Base-by-base conservation (phyloP, 2,888 invertebrate species). In the Alentia gelatinosa region DNA sequence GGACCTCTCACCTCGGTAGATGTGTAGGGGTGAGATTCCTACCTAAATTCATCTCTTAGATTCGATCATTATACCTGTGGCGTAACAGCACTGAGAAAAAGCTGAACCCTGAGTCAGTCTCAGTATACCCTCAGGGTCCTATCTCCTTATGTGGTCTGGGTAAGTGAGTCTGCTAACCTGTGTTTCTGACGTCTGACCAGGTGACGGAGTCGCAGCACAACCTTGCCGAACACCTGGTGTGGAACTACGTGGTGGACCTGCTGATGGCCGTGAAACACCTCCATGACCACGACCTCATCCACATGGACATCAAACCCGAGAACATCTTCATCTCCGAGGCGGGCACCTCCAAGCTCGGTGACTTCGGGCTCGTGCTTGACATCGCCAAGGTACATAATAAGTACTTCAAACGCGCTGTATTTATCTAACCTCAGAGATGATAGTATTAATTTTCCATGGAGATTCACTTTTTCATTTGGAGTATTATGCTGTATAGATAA, bases 301-400 rank as follows among this genome's bases (percentile, higher is more conserved):
- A 98, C 95, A 96, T 98, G 95, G 98, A 98, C 96, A 97, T 98
- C 56, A 98, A 98, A 95, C 97, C 98, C 79, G 98, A 97, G 89
- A 98, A 98, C 95, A 97, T 98, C 89, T 97, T 98, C 94, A 97
- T 98, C 91, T 97, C 97, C 7, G 96, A 97, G 91, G 97, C 97
- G 94, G 97, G 97, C 37, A 94, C 96, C 26, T 98, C 97, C 95
- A 98, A 98, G 95, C 96, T 98, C 1, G 97, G 97, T 63, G 98
- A 98, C 96, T 98, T 98, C 95, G 98, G 98, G 19, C 96, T 98
- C 23, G 97, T 98, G 23, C 96, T 97, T 37, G 97, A 98, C 95
- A 94, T 97, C 42, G 97, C 97, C 90, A 96, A 96, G 95, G 95
- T 95, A 92, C 92, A 91, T 68, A 68, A 26, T n/a, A n/a, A 19